These are phyloP conservation scores for Lamellibrachia satsuma DNA, from an alignment of 2,888 invertebrate genomes.

Conservation along the genomic window DNA sequence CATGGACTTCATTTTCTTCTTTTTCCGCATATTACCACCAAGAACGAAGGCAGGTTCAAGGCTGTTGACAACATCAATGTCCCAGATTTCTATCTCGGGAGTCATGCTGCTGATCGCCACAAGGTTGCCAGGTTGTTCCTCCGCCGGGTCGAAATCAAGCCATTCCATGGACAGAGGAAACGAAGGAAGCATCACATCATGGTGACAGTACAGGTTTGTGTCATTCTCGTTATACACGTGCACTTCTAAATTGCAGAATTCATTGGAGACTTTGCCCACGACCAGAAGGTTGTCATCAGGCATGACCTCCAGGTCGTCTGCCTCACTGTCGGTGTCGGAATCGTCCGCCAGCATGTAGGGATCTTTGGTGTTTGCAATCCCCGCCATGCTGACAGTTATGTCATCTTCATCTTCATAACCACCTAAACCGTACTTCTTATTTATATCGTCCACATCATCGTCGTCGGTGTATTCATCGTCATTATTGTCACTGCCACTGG, in stretches of 20 bases:
- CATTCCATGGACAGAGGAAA: slow-evolving; percentile 92
- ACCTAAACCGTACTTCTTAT: slow-evolving; percentile 72
- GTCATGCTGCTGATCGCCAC: slow-evolving; percentile 94
- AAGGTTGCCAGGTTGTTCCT: slow-evolving; percentile 76
- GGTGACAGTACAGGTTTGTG: slow-evolving; percentile 90
- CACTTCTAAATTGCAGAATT: slow-evolving; percentile 87
- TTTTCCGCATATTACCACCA: slow-evolving; percentile 68
- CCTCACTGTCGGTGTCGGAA: slow-evolving; percentile 69
- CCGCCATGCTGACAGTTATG: slow-evolving; percentile 57
- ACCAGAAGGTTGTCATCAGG: slow-evolving; percentile 88
- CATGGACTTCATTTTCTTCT: slow-evolving; percentile 46
- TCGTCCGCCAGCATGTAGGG: slow-evolving; percentile 62
- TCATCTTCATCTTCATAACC: slow-evolving; percentile 60
- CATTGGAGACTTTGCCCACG: slow-evolving; percentile 86
- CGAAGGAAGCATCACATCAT: slow-evolving; percentile 88
- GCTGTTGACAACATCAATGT: slow-evolving; percentile 90
- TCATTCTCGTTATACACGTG: slow-evolving; percentile 91
- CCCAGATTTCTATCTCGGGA: slow-evolving; percentile 95
- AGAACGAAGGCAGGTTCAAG: slow-evolving; percentile 87
- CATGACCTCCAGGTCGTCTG: slow-evolving; percentile 88
- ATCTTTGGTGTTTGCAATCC: slow-evolving; percentile 63
- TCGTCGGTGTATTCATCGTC: slow-evolving; percentile 44
- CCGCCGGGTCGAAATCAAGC: slow-evolving; percentile 86
- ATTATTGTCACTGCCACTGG: slow-evolving; percentile 24
- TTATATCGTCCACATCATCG: slow-evolving; percentile 76